Evolutionary conservation across 1,140 invertebrate genomes (phyloP), one percentile per base, ranked within the genome.

Genomic region (Cydia splendana): DNA sequence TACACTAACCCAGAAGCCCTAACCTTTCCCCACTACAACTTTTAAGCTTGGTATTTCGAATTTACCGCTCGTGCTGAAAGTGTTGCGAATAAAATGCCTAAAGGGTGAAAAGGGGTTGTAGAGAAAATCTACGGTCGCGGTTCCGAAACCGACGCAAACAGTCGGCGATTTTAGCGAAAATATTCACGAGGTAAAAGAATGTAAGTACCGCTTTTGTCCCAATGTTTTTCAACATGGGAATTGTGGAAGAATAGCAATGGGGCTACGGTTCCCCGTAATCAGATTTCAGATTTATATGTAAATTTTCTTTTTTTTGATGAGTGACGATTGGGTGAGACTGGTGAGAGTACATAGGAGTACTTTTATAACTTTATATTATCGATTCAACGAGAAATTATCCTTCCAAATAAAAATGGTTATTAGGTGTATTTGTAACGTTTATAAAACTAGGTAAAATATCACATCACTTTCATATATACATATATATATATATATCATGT

Each of bases 11-110:
- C 9, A 18, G 30, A 42, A 71, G 67, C n/a, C n/a, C 15, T n/a
- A 10, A 71, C 34, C 67, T 71, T 71, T 71, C 30, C 34, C 65
- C 30, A 3, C 28, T 42, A 71, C 30, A 34, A 69, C 15, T 18
- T 69, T 69, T 38, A n/a, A 69, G 65, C 65, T 69, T 67, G 65
- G 65, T 69, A 45, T 71, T 71, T 71, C 9, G 38, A 71, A 71
- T 71, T 7, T 71, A 71, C 30, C 34, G 34, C 67, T 71, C 34
- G n/a, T 71, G 67, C 30, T 71, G 34, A 38, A 71, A 71, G 38
- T 71, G 67, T 38, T 18, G 67, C 67, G n/a, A 71, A 71, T 71
- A 71, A 71, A 71, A 45, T 18, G 67, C 38, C 67, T 38, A 71
- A 71, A 71, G 67, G 67, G 28, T 20, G 9, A 71, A 71, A 71